Evolutionary conservation across 2,888 invertebrate genomes (phyloP).

Genomic region (Chrysotoxum bicinctum): DNA sequence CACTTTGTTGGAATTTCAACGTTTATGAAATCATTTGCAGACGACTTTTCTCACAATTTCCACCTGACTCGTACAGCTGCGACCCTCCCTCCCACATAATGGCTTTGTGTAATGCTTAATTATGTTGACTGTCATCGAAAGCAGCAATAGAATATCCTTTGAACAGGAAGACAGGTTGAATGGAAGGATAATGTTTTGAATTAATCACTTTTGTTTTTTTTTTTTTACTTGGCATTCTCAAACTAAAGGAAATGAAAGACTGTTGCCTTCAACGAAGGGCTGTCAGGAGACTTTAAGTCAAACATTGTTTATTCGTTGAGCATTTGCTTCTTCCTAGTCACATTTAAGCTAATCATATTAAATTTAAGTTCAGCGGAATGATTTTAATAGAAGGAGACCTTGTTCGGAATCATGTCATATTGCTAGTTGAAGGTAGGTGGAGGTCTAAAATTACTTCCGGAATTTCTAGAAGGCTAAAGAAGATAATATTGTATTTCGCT

Average conservation of each 20-base stretch:
- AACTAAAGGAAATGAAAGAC: neutral
- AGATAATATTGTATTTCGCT: too few species aligned
- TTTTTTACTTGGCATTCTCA: conserved; percentile 19
- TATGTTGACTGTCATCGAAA: conserved; percentile 42
- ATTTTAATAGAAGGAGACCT: neutral
- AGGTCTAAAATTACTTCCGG: too few species aligned
- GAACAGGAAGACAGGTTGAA: conserved; percentile 57
- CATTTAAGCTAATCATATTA: neutral
- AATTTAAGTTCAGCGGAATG: neutral
- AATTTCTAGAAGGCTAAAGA: too few species aligned
- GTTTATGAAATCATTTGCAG: conserved; percentile 67
- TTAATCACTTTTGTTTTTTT: conserved; percentile 65
- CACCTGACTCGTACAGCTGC: neutral
- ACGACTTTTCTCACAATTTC: conserved; percentile 14
- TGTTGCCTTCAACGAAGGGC: too few species aligned
- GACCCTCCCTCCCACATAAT: conserved; percentile 33
- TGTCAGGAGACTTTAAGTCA: too few species aligned
- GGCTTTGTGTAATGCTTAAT: conserved; percentile 67
- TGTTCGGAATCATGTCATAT: neutral
- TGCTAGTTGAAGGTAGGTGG: neutral
- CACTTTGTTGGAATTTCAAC: conserved; percentile 55
- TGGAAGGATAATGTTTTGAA: conserved; percentile 62
- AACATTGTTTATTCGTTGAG: neutral
- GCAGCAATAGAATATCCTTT: conserved; percentile 35
- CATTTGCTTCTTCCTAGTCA: neutral